Evolutionary conservation across 2,797 vertebrate species (phyloP).

Genomic region (Erethizon dorsatum): DNA sequence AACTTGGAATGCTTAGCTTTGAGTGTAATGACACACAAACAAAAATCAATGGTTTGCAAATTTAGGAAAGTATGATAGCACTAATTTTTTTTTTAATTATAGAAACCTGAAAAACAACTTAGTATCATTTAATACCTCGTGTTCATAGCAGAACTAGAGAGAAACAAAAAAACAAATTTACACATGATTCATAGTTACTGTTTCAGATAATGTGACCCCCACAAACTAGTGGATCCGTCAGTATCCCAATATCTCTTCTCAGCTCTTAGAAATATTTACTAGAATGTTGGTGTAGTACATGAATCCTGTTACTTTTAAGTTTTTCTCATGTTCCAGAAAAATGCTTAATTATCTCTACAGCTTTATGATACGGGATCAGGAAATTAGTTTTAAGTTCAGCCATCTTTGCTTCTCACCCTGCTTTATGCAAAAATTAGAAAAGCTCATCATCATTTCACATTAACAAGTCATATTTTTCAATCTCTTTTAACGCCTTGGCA

Average conservation of each 20-base stretch:
- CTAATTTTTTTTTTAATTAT: not conserved
- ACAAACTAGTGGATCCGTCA: not conserved
- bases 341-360: not conserved
- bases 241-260: not conserved
- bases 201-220: not conserved
- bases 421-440: not conserved
- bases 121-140: not conserved
- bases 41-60: not conserved
- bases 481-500: too few species aligned
- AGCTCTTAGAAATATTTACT: not conserved
- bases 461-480: not conserved
- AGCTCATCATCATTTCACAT: not conserved
- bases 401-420: not conserved
- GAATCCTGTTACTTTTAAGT: not conserved
- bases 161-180: not conserved
- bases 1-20: not conserved
- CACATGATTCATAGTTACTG: not conserved
- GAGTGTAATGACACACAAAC: not conserved
- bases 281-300: not conserved
- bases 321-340: not conserved
- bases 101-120: not conserved
- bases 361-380: not conserved
- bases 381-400: not conserved
- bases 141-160: not conserved
- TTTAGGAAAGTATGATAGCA: not conserved